These are phyloP conservation scores for Mobula birostris DNA, from an alignment of 2,113 vertebrate genomes.

Conservation along the genomic window DNA sequence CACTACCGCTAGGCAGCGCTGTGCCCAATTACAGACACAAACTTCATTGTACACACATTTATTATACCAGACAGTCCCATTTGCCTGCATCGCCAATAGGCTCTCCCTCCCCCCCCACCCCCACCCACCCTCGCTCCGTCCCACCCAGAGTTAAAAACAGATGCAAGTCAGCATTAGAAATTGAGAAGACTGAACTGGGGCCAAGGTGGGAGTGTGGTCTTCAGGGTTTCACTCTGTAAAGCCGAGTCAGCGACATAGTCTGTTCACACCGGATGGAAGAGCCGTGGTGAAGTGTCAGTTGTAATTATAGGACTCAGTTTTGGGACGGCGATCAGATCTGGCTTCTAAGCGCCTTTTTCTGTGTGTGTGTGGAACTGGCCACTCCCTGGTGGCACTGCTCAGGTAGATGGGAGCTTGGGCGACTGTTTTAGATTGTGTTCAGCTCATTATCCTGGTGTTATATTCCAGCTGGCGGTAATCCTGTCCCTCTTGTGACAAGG, in stretches of 20 bases:
- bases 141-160: background rate
- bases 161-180: background rate
- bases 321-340: too few relatives aligned
- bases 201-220: background rate
- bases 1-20: slow-evolving; percentile 22
- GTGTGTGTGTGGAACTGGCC: background rate
- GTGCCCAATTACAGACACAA: slow-evolving; percentile 27
- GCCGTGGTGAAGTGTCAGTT: background rate
- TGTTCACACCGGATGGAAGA: background rate
- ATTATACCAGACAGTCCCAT: slow-evolving; percentile 33
- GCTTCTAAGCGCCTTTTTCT: background rate
- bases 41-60: slow-evolving; percentile 27
- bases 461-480: background rate
- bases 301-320: background rate
- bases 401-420: too few relatives aligned
- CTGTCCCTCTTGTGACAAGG: background rate
- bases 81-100: background rate
- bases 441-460: background rate
- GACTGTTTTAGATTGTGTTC: background rate
- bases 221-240: background rate
- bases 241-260: background rate
- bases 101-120: background rate
- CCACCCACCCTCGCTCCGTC: background rate
- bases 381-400: background rate
- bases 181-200: background rate